Percentiles rank a stretch among this genome's conserved stretches.
These are phyloP conservation scores for Oreochromis grahami DNA, from an alignment of 2,797 vertebrate species.

Conservation along the genomic window DNA sequence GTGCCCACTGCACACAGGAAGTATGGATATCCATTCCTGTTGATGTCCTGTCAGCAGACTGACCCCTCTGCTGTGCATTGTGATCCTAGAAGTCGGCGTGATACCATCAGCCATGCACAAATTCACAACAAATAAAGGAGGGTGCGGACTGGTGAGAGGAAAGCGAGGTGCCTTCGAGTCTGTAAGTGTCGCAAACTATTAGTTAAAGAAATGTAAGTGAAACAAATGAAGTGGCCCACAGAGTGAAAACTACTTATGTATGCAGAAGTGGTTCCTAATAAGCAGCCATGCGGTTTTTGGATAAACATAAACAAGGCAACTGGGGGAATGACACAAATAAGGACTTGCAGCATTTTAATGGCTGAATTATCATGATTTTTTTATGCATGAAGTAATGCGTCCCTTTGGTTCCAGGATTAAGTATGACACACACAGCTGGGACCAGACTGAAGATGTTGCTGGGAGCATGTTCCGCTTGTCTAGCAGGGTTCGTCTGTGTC, in stretches of 20 bases:
- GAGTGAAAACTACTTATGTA: constrained; percentile 40
- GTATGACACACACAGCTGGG: constrained; percentile 67
- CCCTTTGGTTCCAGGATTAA: constrained; percentile 65
- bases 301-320: constrained; percentile 53
- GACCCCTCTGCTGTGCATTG: constrained; percentile 53
- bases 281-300: constrained; percentile 34
- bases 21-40: constrained; percentile 44
- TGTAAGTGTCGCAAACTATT: constrained; percentile 14
- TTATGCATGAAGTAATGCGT: constrained; percentile 50
- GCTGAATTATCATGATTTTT: constrained; percentile 58
- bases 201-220: constrained; percentile 26
- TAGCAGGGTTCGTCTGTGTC: constrained; percentile 56
- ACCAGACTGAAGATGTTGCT: constrained; percentile 67
- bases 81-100: constrained; percentile 42
- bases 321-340: constrained; percentile 34
- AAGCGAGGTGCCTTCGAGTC: constrained; percentile 21
- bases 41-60: constrained; percentile 52
- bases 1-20: constrained; percentile 27
- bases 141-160: constrained; percentile 11
- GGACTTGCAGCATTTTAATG: constrained; percentile 56
- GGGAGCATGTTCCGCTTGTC: constrained; percentile 67
- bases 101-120: constrained; percentile 38
- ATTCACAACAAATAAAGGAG: constrained; percentile 16
- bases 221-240: constrained; percentile 43
- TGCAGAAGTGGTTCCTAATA: constrained; percentile 49